Percentiles rank a stretch among this genome's conserved stretches.
Evolutionary conservation across 1,140 invertebrate species (phyloP).

Genomic region (Homalodisca vitripennis): DNA sequence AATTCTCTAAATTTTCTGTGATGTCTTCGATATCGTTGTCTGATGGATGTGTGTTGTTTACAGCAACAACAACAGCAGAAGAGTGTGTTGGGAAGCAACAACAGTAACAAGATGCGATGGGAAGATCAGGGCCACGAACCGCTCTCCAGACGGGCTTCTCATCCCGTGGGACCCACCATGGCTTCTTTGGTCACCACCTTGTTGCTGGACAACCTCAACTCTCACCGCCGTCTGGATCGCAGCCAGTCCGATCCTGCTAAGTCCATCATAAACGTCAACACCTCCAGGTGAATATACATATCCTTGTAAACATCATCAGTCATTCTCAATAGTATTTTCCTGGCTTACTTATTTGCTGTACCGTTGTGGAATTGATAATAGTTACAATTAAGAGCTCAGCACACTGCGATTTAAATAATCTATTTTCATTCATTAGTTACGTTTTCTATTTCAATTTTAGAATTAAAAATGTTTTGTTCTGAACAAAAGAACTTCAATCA

Average conservation of each 20-base stretch:
- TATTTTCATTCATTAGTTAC: no score
- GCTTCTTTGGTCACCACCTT: conserved; percentile 32
- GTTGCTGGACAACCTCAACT: conserved; percentile 38
- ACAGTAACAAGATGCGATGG: background rate
- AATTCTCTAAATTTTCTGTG: background rate
- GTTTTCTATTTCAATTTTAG: no score
- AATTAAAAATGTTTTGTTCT: no score
- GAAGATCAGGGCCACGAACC: conserved; percentile 11
- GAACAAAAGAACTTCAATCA: no score
- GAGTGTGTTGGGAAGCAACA: background rate
- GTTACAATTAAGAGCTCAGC: no score
- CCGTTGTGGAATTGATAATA: no score
- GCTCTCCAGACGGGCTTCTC: conserved; percentile 20
- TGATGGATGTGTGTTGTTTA: no score
- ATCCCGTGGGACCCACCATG: conserved; percentile 19
- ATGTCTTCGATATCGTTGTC: background rate
- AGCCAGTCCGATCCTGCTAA: conserved; percentile 72
- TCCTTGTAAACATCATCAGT: no score
- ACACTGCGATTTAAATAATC: no score
- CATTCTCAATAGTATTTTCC: no score
- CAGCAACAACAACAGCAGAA: conserved; percentile 17
- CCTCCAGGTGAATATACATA: no score
- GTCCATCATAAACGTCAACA: conserved; percentile 52
- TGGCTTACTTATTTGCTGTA: no score
- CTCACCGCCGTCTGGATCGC: conserved; percentile 76